Evolutionary conservation across 1,140 invertebrate species (phyloP).

Genomic region (Plodia interpunctella): DNA sequence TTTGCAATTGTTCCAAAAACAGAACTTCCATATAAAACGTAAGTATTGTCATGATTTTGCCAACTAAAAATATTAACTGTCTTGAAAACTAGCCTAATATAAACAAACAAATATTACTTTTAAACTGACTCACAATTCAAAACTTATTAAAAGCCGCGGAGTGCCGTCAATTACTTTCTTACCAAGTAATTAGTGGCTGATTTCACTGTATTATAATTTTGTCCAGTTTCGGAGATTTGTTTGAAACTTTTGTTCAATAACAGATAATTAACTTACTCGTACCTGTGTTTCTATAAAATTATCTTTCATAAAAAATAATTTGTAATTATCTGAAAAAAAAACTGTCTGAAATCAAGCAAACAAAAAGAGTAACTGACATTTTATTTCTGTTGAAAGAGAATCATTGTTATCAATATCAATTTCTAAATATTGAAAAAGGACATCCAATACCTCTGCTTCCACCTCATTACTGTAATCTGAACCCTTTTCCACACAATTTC

Average conservation of each 20-base stretch:
- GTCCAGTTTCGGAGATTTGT: neutral
- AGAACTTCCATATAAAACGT: no score
- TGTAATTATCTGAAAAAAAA: no score
- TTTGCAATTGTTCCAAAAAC: no score
- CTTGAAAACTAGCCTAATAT: neutral
- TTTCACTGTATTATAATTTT: neutral
- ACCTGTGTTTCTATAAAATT: no score
- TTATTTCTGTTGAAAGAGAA: neutral
- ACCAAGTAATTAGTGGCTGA: neutral
- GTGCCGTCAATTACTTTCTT: slow-evolving; percentile 1
- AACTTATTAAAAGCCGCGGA: slow-evolving; percentile 5
- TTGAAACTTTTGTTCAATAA: neutral
- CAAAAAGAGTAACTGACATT: no score
- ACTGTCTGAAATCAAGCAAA: no score
- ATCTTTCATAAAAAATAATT: no score
- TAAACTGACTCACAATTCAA: neutral
- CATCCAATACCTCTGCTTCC: neutral
- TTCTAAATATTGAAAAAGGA: neutral
- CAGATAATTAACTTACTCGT: neutral
- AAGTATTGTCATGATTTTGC: no score
- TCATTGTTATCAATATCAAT: neutral
- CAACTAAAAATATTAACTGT: neutral
- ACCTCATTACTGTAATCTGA: slow-evolving; percentile 4
- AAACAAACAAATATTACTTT: neutral
- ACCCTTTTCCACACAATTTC: slow-evolving; percentile 5